A percentile compares a stretch with the other conserved stretches of the same genome.
Evolutionary conservation across 2,113 vertebrate species (phyloP).

Genomic region (Nicator chloris): DNA sequence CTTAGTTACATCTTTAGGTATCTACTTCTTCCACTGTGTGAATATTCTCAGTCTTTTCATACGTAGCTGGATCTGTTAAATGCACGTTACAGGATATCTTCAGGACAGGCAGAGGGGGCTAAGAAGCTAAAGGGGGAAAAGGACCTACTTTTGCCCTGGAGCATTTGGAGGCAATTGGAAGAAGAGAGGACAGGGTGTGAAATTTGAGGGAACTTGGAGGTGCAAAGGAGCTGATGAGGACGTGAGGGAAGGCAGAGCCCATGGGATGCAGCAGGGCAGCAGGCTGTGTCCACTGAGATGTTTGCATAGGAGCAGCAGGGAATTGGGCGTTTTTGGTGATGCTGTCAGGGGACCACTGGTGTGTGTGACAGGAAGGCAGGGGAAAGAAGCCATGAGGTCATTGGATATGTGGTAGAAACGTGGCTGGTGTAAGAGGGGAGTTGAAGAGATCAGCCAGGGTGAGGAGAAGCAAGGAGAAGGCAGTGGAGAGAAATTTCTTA

Average conservation of each 20-base stretch:
- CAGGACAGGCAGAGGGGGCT: background rate
- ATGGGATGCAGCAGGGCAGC: fast-evolving
- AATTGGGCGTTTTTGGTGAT: background rate
- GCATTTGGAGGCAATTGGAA: background rate
- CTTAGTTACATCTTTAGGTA: background rate
- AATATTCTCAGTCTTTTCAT: background rate
- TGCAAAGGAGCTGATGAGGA: background rate
- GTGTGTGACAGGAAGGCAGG: background rate
- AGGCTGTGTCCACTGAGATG: fast-evolving
- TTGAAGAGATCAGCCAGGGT: background rate
- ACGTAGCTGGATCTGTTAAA: background rate
- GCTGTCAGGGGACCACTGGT: background rate
- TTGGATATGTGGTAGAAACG: background rate
- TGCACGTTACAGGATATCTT: background rate
- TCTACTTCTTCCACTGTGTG: background rate
- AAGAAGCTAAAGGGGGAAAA: background rate
- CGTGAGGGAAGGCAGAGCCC: background rate
- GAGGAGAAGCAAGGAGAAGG: background rate
- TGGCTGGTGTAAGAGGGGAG: background rate
- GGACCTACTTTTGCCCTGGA: background rate
- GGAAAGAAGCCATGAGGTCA: background rate
- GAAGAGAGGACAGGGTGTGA: background rate
- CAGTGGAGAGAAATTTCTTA: background rate
- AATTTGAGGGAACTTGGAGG: background rate
- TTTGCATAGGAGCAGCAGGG: background rate